These are phyloP conservation scores for Turritopsis dohrnii DNA, from an alignment of 30 jellyfish, hydroid and myxozoan genomes.

Conservation along the genomic window DNA sequence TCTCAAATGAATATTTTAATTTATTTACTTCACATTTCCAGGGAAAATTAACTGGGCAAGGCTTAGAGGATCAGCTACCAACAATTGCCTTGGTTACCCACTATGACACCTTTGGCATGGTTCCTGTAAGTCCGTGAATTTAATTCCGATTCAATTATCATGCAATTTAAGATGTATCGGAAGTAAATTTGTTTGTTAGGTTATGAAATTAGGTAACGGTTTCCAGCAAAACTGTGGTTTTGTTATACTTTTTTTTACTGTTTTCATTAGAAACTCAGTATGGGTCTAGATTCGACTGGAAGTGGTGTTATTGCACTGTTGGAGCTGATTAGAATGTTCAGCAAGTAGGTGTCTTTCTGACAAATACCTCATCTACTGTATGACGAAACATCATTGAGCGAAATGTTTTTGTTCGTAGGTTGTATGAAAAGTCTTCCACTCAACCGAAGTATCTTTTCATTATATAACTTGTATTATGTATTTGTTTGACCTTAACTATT, in stretches of 20 bases:
- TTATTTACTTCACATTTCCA: too few relatives aligned
- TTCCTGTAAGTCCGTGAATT: conserved; percentile 78
- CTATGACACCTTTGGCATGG: conserved; percentile 80
- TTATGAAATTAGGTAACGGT: background rate
- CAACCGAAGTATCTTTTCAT: conserved; percentile 81
- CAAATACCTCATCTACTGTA: too few relatives aligned
- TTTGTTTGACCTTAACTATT: too few relatives aligned
- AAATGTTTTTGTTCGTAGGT: conserved; percentile 21
- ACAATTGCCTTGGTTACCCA: conserved; percentile 85
- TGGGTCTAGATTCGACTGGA: conserved; percentile 79
- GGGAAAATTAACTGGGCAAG: conserved; percentile 93
- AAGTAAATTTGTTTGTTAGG: background rate
- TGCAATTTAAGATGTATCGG: background rate
- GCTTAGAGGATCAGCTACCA: conserved; percentile 90
- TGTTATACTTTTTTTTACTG: background rate
- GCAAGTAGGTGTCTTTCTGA: conserved; percentile 42
- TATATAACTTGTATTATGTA: background rate
- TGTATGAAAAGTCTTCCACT: conserved; percentile 50
- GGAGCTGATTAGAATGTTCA: conserved; percentile 74
- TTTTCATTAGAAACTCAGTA: conserved; percentile 50
- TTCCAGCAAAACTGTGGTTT: background rate
- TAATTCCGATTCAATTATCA: background rate
- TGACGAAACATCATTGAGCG: too few relatives aligned
- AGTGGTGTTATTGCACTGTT: conserved; percentile 82
- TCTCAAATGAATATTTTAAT: too few relatives aligned